Evolutionary conservation across 2,888 invertebrate genomes (phyloP).

Genomic region (Xanthostigma xanthostigma): DNA sequence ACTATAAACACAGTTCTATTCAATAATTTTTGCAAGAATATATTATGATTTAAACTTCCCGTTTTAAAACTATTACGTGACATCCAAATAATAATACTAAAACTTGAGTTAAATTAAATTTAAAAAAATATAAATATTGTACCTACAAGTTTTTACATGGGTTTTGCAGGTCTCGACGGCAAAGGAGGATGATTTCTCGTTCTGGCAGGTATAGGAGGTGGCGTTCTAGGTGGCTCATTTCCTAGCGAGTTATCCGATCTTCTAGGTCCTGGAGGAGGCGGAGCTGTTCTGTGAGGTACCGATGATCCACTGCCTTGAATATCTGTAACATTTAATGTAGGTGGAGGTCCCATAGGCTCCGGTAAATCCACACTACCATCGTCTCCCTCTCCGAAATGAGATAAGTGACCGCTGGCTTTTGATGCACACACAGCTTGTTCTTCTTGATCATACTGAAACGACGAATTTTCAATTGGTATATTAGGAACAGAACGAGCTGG

Average conservation of each 20-base stretch:
- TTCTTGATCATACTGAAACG: slow-evolving; percentile 6
- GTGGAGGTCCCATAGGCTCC: not conserved
- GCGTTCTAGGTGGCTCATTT: slow-evolving; percentile 22
- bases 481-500: slow-evolving; percentile 15
- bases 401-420: too few species aligned
- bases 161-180: slow-evolving; percentile 38
- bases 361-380: not conserved
- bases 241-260: slow-evolving; percentile 24
- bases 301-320: slow-evolving; percentile 22
- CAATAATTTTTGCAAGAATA: too few species aligned
- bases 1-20: too few species aligned
- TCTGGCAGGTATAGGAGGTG: slow-evolving; percentile 42
- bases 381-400: too few species aligned
- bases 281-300: slow-evolving; percentile 37
- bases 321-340: slow-evolving; percentile 18
- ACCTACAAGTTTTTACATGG: too few species aligned
- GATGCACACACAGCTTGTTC: not conserved
- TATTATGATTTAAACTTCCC: too few species aligned
- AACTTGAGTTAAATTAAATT: too few species aligned
- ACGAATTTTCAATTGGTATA: slow-evolving; percentile 15
- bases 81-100: too few species aligned
- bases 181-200: slow-evolving; percentile 48
- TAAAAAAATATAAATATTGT: too few species aligned
- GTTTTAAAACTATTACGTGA: too few species aligned
- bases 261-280: slow-evolving; percentile 17